These are phyloP conservation scores for Rhagophthalmus giganteus DNA, from an alignment of 2,888 invertebrate species.

Conservation along the genomic window DNA sequence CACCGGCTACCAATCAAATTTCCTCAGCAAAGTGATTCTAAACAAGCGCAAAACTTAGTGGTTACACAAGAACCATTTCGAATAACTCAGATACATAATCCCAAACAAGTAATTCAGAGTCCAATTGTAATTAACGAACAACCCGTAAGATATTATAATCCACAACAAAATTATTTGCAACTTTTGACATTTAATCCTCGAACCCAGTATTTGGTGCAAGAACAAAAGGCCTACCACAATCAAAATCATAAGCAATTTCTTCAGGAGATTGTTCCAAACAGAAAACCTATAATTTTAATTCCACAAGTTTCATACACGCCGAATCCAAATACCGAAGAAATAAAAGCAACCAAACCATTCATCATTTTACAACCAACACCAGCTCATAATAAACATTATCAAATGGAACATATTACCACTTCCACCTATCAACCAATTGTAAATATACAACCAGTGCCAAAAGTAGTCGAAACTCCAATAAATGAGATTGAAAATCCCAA, in stretches of 20 bases:
- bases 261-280: slow-evolving; percentile 16
- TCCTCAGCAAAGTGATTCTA: slow-evolving; percentile 2
- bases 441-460: neutral
- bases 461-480: neutral
- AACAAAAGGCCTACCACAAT: slow-evolving; percentile 16
- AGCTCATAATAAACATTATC: slow-evolving; percentile 6
- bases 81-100: slow-evolving; percentile 11
- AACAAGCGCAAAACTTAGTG: slow-evolving; percentile 9
- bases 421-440: neutral
- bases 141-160: slow-evolving; percentile 11
- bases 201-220: slow-evolving; percentile 12
- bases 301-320: slow-evolving; percentile 10
- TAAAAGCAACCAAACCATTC: slow-evolving; percentile 11
- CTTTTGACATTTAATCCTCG: slow-evolving; percentile 24
- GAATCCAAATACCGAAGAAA: neutral
- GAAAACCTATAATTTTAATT: slow-evolving; percentile 4
- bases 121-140: slow-evolving; percentile 8
- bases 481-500: slow-evolving; percentile 41
- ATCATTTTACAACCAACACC: slow-evolving; percentile 9
- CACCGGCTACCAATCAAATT: slow-evolving; percentile 10
- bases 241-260: slow-evolving; percentile 23
- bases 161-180: slow-evolving; percentile 30
- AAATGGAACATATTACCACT: slow-evolving; percentile 29
- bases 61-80: slow-evolving; percentile 12
- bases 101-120: slow-evolving; percentile 11